Evolutionary conservation across 2,113 vertebrate species (phyloP).

Genomic region (Todiramphus chloris): DNA sequence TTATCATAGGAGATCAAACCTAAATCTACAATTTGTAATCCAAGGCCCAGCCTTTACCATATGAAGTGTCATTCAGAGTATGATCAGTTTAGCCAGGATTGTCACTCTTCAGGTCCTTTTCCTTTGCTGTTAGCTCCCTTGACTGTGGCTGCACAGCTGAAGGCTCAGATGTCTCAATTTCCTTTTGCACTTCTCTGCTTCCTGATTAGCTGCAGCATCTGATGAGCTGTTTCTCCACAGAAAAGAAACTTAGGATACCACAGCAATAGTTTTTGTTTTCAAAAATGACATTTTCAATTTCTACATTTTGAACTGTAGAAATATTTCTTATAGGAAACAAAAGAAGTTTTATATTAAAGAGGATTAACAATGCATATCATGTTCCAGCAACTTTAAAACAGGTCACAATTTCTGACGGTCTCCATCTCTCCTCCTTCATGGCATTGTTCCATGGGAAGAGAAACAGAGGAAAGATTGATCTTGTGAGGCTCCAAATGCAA

Average conservation of each 20-base stretch:
- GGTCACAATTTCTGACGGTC: neutral
- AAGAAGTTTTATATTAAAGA: neutral
- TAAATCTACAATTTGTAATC: neutral
- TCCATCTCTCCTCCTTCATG: neutral
- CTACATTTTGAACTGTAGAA: neutral
- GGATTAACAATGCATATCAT: neutral
- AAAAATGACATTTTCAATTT: too few relatives aligned
- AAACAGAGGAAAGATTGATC: slow-evolving; percentile 17
- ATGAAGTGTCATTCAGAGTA: neutral
- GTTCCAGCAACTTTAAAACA: neutral
- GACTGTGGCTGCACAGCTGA: neutral
- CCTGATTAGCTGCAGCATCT: neutral
- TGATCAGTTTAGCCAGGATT: neutral
- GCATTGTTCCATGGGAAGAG: neutral
- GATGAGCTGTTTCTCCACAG: neutral
- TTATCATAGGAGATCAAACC: neutral
- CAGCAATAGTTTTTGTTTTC: neutral
- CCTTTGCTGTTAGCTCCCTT: neutral
- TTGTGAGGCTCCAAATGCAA: neutral
- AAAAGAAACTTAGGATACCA: neutral
- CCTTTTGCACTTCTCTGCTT: neutral
- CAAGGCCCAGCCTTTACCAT: neutral
- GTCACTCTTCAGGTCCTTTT: neutral
- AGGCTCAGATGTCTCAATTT: neutral
- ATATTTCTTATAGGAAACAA: neutral